Percentiles rank a stretch among this genome's conserved stretches.
Evolutionary conservation across 2,888 invertebrate species (phyloP).

Genomic region (Caenorhabditis sp.): DNA sequence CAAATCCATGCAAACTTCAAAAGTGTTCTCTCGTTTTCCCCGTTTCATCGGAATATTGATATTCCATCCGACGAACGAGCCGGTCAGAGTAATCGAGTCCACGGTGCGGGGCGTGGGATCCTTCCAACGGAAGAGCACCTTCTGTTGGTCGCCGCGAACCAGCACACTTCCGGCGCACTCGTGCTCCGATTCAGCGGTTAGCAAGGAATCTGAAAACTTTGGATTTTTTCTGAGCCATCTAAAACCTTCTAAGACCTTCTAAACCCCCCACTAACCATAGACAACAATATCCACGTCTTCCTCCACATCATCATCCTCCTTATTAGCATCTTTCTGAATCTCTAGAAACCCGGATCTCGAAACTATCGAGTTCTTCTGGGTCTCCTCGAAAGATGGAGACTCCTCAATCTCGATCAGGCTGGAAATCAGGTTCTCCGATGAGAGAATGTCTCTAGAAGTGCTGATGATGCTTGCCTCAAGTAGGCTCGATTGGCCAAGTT

Average conservation of each 20-base stretch:
- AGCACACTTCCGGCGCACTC: slow-evolving; percentile 46
- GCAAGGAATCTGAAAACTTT: slow-evolving; percentile 29
- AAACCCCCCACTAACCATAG: slow-evolving; percentile 27
- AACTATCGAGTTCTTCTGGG: neutral
- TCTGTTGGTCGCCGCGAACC: slow-evolving; percentile 19
- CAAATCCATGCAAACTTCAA: slow-evolving; percentile 42
- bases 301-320: slow-evolving; percentile 43
- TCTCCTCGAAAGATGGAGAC: neutral
- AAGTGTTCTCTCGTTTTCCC: slow-evolving; percentile 15
- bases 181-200: slow-evolving; percentile 36
- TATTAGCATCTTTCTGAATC: neutral
- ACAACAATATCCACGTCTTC: slow-evolving; percentile 56
- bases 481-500: neutral
- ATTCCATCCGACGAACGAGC: slow-evolving; percentile 65
- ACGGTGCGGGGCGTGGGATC: slow-evolving; percentile 33
- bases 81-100: slow-evolving; percentile 45
- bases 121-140: slow-evolving; percentile 63
- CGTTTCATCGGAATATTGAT: slow-evolving; percentile 56
- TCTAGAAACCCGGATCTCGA: neutral
- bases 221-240: neutral
- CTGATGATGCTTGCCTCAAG: neutral
- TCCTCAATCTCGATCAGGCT: slow-evolving; percentile 15
- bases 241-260: neutral
- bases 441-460: slow-evolving; percentile 19
- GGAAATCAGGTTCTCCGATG: slow-evolving; percentile 19